Base-by-base conservation (phyloP, 2,113 vertebrate species). In the Trochalopteron elliotii region DNA sequence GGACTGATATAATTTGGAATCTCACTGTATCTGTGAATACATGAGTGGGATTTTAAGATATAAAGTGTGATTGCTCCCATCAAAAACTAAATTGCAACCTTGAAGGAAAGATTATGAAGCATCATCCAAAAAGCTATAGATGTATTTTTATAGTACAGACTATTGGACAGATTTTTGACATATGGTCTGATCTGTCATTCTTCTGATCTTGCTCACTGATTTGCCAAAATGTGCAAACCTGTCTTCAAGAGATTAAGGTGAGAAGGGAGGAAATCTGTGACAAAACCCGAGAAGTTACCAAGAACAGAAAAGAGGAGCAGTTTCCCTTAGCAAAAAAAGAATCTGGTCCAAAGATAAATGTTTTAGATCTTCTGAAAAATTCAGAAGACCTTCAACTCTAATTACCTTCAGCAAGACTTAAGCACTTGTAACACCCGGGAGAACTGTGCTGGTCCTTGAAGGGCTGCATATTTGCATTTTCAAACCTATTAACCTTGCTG, bases 311-410 rank as follows among this genome's bases (percentile, higher is more conserved):
- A 65, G 10, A 44, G 12, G 14, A 21, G 37, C 15, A 28, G 27
- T 71, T 83, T 85, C 31, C 39, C 33, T 83, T 67, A 76, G 57
- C 37, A 79, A 89, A 79, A 89, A 93, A 91, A 55, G 4, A 16
- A 77, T 80, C 42, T 83, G 23, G 42, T 89, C 63, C 11, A 2
- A 83, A 90, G 59, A 47, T 85, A 76, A 91, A 83, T 95, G 63
- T 89, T 96, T 75, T 59, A 90, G 45, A 74, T 81, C 52, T 83
- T 75, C 74, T 96, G 78, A 89, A 95, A 96, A 96, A 91, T 88
- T 84, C 75, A 79, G 57, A 70, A 23, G 23, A 13, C 71, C 63
- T 96, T 96, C 91, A 88, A 67, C 47, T 87, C 44, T 65, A 61
- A 91, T 89, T 87, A 89, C 20, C 49, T 94, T 79, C 65, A 85